Conservation (phyloP, 2,888 invertebrate genomes). For the Monoplex corrugatus region DNA sequence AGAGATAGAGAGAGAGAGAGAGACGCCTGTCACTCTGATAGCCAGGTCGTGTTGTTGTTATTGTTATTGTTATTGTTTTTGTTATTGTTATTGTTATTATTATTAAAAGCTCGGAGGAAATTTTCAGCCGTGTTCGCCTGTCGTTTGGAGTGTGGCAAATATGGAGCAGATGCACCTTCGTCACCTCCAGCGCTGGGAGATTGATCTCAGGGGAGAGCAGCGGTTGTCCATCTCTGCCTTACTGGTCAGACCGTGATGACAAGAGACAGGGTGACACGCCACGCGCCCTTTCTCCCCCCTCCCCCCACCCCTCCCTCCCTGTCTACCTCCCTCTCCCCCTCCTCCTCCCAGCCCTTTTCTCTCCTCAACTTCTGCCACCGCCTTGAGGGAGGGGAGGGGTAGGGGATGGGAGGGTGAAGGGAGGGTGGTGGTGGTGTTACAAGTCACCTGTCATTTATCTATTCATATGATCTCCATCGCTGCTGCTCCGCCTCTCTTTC, state of each 20-base stretch:
- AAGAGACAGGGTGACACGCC: slow-evolving; percentile 41
- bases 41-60: too few relatives aligned
- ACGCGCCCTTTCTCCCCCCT: background rate
- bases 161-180: background rate
- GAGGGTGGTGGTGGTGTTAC: background rate
- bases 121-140: too few relatives aligned
- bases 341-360: background rate
- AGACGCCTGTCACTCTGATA: too few relatives aligned
- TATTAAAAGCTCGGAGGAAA: too few relatives aligned
- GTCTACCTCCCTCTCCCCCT: background rate
- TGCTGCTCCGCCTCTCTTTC: background rate
- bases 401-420: background rate
- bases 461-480: background rate
- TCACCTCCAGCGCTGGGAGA: background rate
- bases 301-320: background rate
- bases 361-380: background rate
- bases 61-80: too few relatives aligned
- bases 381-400: background rate
- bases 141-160: too few relatives aligned
- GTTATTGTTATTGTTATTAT: too few relatives aligned
- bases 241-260: slow-evolving; percentile 22
- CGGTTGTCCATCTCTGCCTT: slow-evolving; percentile 30
- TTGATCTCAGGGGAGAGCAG: slow-evolving; percentile 13
- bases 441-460: background rate
- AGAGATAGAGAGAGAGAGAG: too few relatives aligned